Percentiles rank a stretch among this genome's conserved stretches.
Conservation (phyloP, 1,140 invertebrate species). For the Bombus ignitus region DNA sequence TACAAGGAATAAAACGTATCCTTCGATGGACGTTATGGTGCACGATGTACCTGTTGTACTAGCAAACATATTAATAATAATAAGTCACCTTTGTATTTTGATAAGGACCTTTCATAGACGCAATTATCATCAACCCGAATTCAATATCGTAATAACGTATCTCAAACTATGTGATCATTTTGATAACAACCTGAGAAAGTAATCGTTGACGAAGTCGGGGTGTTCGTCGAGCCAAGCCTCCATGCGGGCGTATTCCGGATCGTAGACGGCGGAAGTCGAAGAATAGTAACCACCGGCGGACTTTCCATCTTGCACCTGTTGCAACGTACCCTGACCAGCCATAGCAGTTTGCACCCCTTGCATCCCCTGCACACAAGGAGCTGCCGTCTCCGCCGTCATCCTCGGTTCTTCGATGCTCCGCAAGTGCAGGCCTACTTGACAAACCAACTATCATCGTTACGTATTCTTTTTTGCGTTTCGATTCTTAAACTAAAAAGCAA, state of each 20-base stretch:
- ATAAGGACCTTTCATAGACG: neutral
- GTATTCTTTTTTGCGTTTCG: neutral
- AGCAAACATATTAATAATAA: neutral
- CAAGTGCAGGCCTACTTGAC: conserved; percentile 87
- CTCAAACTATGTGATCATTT: neutral
- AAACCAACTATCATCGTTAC: conserved; percentile 13
- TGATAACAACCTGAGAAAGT: conserved; percentile 91
- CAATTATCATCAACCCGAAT: neutral
- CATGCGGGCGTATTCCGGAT: conserved; percentile 92
- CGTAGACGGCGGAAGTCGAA: conserved; percentile 85
- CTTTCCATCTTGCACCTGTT: conserved; percentile 75
- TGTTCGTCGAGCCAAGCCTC: conserved; percentile 98
- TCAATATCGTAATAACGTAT: neutral
- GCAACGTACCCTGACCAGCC: conserved; percentile 78
- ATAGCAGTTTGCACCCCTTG: conserved; percentile 81
- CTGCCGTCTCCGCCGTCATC: conserved; percentile 87
- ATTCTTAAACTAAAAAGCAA: neutral
- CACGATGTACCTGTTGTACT: neutral
- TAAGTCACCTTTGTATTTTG: neutral
- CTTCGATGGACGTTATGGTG: neutral
- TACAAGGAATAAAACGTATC: neutral
- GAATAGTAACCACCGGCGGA: conserved; percentile 68
- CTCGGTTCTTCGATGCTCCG: conserved; percentile 90
- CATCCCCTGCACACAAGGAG: conserved; percentile 81
- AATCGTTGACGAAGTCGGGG: conserved; percentile 96